phyloP scores from a whole-genome alignment of 2,888 invertebrate genomes.

The Polyommatus iphigenia region DNA sequence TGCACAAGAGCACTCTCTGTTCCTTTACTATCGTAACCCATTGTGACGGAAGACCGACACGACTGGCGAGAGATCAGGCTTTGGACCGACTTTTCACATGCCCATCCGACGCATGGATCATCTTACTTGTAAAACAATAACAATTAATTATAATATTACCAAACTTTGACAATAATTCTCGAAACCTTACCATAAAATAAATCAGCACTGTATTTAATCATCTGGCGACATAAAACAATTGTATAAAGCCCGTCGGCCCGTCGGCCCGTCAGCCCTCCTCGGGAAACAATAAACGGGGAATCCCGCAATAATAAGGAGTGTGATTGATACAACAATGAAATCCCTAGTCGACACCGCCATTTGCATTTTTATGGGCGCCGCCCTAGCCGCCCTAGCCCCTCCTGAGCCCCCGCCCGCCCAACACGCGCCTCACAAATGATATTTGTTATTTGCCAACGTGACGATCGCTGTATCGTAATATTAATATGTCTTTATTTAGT shows the following conservation, averaged over 20 bases:
- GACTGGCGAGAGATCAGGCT: no score
- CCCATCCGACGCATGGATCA: no score
- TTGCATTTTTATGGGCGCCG: conserved; percentile 76
- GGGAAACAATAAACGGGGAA: conserved; percentile 66
- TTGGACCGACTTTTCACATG: no score
- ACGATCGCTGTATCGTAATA: not conserved
- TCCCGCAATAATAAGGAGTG: conserved; percentile 70
- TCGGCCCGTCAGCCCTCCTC: conserved; percentile 33
- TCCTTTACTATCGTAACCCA: no score
- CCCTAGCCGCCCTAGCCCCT: conserved; percentile 40
- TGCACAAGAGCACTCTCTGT: no score
- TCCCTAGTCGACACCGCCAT: conserved; percentile 81
- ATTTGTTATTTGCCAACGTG: conserved; percentile 24
- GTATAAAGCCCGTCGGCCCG: conserved; percentile 6
- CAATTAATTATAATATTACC: no score
- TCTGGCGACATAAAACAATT: conserved; percentile 12
- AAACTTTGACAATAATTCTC: not conserved
- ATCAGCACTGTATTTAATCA: conserved; percentile 14
- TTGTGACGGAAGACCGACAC: no score
- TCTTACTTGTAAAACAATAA: no score
- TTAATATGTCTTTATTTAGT: not conserved
- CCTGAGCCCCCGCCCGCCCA: conserved; percentile 33
- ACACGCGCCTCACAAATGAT: conserved; percentile 25
- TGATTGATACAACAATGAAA: conserved; percentile 73
- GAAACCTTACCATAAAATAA: not conserved